Evolutionary conservation across 2,113 vertebrate species (phyloP), one percentile per base, ranked within the genome.

Genomic region (Setophaga petechia): DNA sequence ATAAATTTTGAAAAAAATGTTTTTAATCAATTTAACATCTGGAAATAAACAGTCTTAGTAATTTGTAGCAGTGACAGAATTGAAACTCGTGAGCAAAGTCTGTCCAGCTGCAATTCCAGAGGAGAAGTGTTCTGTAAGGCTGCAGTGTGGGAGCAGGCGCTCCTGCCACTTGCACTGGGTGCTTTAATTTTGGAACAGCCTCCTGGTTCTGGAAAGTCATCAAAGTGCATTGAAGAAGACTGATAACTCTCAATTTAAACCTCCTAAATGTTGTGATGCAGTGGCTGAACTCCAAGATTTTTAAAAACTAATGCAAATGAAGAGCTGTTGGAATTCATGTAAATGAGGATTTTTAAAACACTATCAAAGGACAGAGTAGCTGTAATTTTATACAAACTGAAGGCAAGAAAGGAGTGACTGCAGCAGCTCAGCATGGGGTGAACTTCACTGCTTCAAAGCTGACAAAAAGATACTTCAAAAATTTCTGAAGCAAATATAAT

Each of bases 71-170:
- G 3, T 92, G 90, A 78, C 65, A 90, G 88, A 77, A 90, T 86
- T 89, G 65, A 96, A 95, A 75, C 44, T 95, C 89, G 65, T 61
- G 41, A 93, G 61, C 54, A 78, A 93, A 96, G 41, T 84, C 84
- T 89, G 88, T 87, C 83, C 88, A 95, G 83, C 85, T 95, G 92
- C 1, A 2, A 1, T 61, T 92, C 31, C 41, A 27, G 82, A 90
- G 61, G n/a, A 73, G 37, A 51, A 33, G 24, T n/a, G 39, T 19
- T 93, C 52, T 0, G 0, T 67, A 19, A 46, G 18, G 75, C 51
- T 87, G 84, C 87, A 77, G 71, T 12, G 25, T 28, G 46, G 66
- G 79, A 85, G 58, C 63, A 63, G 87, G 24, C 80, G 30, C 78
- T 83, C 65, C 67, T 81, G 75, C 79, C 73, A 35, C 84, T 92